Evolutionary conservation across 2,113 vertebrate species (phyloP), one percentile per base, ranked within the genome.

Genomic region (Mormyrus iriodes): DNA sequence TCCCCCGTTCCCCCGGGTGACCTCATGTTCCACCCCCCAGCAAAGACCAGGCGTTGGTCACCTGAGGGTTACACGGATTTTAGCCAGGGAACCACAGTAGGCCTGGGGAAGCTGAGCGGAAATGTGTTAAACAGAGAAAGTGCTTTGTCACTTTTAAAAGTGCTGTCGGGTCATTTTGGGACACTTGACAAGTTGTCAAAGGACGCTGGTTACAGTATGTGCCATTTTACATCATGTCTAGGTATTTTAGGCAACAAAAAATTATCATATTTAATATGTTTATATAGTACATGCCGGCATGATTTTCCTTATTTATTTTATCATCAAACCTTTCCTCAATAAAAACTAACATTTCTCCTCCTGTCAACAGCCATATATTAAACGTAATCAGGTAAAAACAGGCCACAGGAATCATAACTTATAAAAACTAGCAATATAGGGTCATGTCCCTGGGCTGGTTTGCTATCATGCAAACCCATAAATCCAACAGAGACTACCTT

Each of bases 81-180:
- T 21, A 84, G 24, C 39, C 44, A 48, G 44, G 79, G 39, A 44
- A 84, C 79, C 79, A n/a, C 19, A 44, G 44, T 24, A 48, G 79
- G 19, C 19, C 61, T n/a, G 79, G 8, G 39, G 39, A 48, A 84
- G 42, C 82, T 46, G 19, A 42, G 76, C 39, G 6, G 76, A 44
- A 84, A 84, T 48, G 24, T n/a, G 82, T 44, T 48, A 44, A n/a
- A 48, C 4, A 5, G 82, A 84, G 82, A 84, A 48, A 84, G 82
- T 48, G 10, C 39, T 84, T 84, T 84, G 82, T 84, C 82, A 84
- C 82, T 84, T 84, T 84, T 46, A 44, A 84, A 84, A 24, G 35
- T 48, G 82, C n/a, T 24, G 82, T 84, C 9, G 24, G 24, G 44
- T 84, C 21, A 84, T 48, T 48, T 84, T 48, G 44, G 82, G 3